These are phyloP conservation scores for Gila robusta DNA, from an alignment of 2,797 vertebrate species.

Conservation along the genomic window DNA sequence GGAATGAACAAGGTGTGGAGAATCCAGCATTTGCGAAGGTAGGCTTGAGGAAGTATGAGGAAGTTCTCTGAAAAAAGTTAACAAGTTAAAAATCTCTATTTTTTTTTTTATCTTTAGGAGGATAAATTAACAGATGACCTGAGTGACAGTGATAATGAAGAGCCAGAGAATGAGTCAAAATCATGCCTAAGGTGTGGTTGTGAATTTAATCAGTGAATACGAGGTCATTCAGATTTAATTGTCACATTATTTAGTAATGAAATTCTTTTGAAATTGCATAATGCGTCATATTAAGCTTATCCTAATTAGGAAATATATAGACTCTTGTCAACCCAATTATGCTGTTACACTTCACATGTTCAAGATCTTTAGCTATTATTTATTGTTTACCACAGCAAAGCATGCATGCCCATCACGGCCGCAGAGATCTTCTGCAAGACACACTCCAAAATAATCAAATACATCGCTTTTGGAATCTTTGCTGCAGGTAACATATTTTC, in stretches of 20 bases:
- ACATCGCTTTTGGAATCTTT: slow-evolving; percentile 77
- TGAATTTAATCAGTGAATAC: neutral
- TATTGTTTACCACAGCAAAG: slow-evolving; percentile 75
- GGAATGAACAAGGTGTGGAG: slow-evolving; percentile 65
- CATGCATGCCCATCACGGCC: slow-evolving; percentile 70
- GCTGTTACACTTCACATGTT: neutral
- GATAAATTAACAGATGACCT: slow-evolving; percentile 50
- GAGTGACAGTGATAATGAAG: slow-evolving; percentile 39
- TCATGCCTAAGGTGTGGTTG: slow-evolving; percentile 75
- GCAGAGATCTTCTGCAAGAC: slow-evolving; percentile 76
- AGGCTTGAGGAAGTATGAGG: slow-evolving; percentile 30
- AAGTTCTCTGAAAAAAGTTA: neutral
- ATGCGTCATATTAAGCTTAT: neutral
- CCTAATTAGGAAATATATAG: neutral
- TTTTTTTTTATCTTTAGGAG: slow-evolving; percentile 63
- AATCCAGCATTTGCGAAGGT: slow-evolving; percentile 76
- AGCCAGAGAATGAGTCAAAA: slow-evolving; percentile 56
- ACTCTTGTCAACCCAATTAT: too few species aligned
- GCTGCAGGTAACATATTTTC: slow-evolving; percentile 81
- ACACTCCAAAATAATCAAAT: slow-evolving; percentile 77
- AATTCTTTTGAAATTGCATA: neutral
- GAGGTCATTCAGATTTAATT: neutral
- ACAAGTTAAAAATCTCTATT: neutral
- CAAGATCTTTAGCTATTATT: slow-evolving; percentile 19
- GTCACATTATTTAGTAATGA: slow-evolving; percentile 9